Conservation (phyloP, 2,797 vertebrate genomes). For the Xenentodon cancila region DNA sequence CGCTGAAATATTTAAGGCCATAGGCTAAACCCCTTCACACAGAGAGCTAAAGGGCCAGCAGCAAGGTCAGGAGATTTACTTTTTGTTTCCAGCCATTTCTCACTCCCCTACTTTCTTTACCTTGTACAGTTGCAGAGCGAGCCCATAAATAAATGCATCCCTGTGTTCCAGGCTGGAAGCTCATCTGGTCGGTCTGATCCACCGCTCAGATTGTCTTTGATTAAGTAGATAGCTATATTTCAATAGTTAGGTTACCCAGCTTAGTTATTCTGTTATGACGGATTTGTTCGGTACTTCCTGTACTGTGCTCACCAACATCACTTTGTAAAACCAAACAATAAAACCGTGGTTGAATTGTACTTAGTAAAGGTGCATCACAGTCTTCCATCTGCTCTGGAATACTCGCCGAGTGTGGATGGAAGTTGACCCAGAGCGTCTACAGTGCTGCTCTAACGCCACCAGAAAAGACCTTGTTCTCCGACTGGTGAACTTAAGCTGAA, state of each 20-base stretch:
- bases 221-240: no score
- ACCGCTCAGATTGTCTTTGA: no score
- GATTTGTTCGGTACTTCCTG: neutral
- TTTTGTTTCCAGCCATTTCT: constrained; percentile 35
- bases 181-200: no score
- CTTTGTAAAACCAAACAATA: neutral
- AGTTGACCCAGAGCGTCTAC: neutral
- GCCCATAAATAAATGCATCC: constrained; percentile 36
- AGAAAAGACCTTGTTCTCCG: neutral
- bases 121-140: constrained; percentile 34
- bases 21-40: constrained; percentile 63
- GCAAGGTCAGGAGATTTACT: constrained; percentile 72
- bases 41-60: constrained; percentile 61
- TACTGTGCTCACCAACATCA: neutral
- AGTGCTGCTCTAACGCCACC: neutral
- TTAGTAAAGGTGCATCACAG: constrained; percentile 5
- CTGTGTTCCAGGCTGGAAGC: constrained; percentile 13
- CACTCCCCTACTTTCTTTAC: constrained; percentile 18
- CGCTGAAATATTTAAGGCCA: constrained; percentile 75
- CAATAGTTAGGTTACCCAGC: no score
- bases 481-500: neutral
- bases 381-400: neutral
- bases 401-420: neutral
- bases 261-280: neutral
- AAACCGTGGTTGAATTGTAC: neutral